These are phyloP conservation scores for Rhagoletis pomonella DNA, from an alignment of 1,140 invertebrate species.

Conservation along the genomic window DNA sequence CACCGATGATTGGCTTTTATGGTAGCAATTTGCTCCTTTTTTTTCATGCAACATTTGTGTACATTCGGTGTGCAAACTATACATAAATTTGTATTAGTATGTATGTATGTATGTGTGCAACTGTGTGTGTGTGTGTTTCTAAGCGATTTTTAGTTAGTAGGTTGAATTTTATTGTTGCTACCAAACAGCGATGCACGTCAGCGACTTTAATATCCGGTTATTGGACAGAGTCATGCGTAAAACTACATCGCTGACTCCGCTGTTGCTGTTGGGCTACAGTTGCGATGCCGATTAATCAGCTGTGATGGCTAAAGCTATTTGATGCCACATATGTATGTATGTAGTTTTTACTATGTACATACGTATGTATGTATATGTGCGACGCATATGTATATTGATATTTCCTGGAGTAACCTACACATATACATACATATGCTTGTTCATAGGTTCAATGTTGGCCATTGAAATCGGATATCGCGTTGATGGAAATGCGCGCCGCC, in stretches of 20 bases:
- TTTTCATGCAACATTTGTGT: not conserved
- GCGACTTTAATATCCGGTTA: constrained; percentile 44
- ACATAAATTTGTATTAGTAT: not conserved
- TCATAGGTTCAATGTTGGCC: not conserved
- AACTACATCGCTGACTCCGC: not conserved
- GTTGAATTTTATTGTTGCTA: constrained; percentile 18
- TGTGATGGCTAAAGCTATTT: constrained; percentile 24
- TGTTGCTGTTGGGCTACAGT: not conserved
- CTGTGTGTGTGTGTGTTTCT: not conserved
- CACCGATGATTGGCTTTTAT: constrained; percentile 44
- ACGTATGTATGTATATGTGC: constrained; percentile 8
- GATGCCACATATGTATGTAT: not conserved
- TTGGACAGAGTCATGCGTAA: constrained; percentile 27
- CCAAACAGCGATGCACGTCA: constrained; percentile 7
- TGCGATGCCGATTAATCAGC: constrained; percentile 23
- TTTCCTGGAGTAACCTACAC: not conserved
- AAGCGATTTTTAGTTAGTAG: not conserved
- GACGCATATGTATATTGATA: not conserved
- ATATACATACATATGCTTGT: not conserved
- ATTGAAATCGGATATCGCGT: constrained; percentile 17
- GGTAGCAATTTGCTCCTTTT: constrained; percentile 20
- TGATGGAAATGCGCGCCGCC: not conserved
- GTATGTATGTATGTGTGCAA: not conserved
- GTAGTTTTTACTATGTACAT: not conserved
- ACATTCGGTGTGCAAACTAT: not conserved